A percentile compares a stretch with the other conserved stretches of the same genome.
These are phyloP conservation scores for Leptopilina syphax DNA, from an alignment of 2,888 invertebrate species.

Conservation along the genomic window DNA sequence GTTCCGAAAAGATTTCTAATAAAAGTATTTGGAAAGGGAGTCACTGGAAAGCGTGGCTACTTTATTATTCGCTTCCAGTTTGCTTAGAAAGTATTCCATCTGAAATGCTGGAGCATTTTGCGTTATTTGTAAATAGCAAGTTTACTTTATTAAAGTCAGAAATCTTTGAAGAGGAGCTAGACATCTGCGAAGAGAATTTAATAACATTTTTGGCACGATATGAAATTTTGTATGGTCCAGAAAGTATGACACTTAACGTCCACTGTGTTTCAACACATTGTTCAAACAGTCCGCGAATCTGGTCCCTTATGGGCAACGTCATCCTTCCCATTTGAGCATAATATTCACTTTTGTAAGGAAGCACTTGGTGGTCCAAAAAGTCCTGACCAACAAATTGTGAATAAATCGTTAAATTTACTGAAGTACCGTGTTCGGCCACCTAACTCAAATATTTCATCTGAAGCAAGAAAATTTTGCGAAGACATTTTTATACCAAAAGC, in stretches of 20 bases:
- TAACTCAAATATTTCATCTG: too few species aligned
- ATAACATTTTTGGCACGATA: background rate
- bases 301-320: conserved; percentile 19
- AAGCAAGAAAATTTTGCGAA: too few species aligned
- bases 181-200: background rate
- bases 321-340: conserved; percentile 31
- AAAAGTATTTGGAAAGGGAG: conserved; percentile 17
- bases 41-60: conserved; percentile 42
- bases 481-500: too few species aligned
- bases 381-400: background rate
- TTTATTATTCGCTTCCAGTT: conserved; percentile 42
- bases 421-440: background rate
- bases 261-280: background rate
- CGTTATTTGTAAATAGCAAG: conserved; percentile 22
- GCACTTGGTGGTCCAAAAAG: conserved; percentile 45
- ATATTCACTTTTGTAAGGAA: conserved; percentile 44
- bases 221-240: conserved; percentile 6
- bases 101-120: conserved; percentile 37
- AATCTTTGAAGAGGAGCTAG: background rate
- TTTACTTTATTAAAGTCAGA: background rate
- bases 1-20: background rate
- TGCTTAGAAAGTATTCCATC: conserved; percentile 23
- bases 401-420: background rate
- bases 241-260: background rate
- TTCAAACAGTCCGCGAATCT: conserved; percentile 1